Conservation (phyloP, 2,113 vertebrate species). For the Astur gentilis region DNA sequence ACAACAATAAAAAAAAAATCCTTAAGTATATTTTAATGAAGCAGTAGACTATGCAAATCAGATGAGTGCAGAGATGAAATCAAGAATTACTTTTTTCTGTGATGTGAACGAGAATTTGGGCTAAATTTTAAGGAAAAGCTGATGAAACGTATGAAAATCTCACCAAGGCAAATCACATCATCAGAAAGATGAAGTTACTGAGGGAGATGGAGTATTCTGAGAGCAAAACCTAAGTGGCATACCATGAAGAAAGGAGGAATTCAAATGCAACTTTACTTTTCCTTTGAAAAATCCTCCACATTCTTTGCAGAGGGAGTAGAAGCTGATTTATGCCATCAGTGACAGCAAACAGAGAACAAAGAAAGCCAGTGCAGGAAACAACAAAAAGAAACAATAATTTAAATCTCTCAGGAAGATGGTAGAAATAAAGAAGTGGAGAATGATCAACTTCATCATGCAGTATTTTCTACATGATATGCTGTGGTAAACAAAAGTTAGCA, state of each 20-base stretch:
- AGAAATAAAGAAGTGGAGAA: constrained; percentile 11
- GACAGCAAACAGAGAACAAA: constrained; percentile 40
- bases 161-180: background rate
- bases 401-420: background rate
- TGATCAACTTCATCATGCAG: background rate
- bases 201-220: background rate
- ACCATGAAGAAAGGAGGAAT: constrained; percentile 30
- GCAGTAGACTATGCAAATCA: background rate
- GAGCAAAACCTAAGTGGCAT: constrained; percentile 20
- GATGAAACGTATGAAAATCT: background rate
- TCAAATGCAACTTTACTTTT: constrained; percentile 48
- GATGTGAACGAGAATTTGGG: background rate
- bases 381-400: constrained; percentile 21
- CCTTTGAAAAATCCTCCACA: constrained; percentile 45
- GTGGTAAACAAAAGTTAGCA: background rate
- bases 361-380: constrained; percentile 33
- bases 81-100: background rate
- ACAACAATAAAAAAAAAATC: background rate
- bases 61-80: background rate
- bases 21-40: background rate
- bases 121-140: background rate
- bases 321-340: constrained; percentile 40
- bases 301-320: constrained; percentile 36
- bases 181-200: background rate
- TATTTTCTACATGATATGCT: background rate